A percentile compares a stretch with the other conserved stretches of the same genome.
These are phyloP conservation scores for Sylvietta virens DNA, from an alignment of 2,113 vertebrate genomes.

Conservation along the genomic window DNA sequence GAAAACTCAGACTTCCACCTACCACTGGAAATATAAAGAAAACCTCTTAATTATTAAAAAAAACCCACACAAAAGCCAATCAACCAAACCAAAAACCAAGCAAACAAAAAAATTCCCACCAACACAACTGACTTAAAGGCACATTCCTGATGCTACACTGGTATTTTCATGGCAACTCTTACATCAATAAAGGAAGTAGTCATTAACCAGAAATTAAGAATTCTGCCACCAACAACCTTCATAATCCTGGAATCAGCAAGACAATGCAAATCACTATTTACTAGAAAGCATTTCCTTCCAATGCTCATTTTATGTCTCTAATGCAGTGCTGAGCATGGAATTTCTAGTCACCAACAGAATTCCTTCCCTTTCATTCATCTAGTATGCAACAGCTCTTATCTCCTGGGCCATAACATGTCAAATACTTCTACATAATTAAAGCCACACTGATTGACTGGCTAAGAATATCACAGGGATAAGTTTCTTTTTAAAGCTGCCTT, in stretches of 20 bases:
- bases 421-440: constrained; percentile 62
- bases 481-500: constrained; percentile 36
- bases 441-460: constrained; percentile 27
- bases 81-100: neutral
- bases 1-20: neutral
- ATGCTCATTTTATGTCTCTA: neutral
- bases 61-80: neutral
- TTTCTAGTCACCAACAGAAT: neutral
- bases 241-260: neutral
- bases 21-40: neutral
- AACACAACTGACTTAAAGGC: neutral
- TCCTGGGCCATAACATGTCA: constrained; percentile 28
- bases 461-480: constrained; percentile 27
- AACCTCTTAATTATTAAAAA: neutral
- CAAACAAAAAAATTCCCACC: neutral
- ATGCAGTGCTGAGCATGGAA: neutral
- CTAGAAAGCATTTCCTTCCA: neutral
- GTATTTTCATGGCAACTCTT: neutral
- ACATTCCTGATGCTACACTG: neutral
- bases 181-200: neutral
- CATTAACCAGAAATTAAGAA: neutral
- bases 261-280: neutral
- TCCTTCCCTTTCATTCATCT: neutral
- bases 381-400: constrained; percentile 2
- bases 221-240: neutral